Base-by-base conservation (phyloP, 1,140 invertebrate genomes). In the Rhopalosiphum maidis region DNA sequence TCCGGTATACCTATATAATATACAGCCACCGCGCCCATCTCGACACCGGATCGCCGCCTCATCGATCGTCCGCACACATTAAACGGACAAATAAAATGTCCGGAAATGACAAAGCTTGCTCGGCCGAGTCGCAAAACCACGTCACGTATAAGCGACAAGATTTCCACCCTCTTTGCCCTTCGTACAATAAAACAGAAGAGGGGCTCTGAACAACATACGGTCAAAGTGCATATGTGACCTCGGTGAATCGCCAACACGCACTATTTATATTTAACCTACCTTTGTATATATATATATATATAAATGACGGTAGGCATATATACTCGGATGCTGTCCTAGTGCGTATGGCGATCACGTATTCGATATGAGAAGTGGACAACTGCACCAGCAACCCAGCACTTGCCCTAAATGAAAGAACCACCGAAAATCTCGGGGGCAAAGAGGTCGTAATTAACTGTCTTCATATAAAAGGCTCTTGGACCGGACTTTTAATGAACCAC, bases 401-500 rank as follows among this genome's bases (percentile, higher is more conserved):
- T 25, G 68, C 91, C 91, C 68, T 86, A 93, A 93, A 93, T 93
- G 91, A 93, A 93, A 93, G 91, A 86, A 93, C 91, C 91, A 35
- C 51, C 82, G 91, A 93, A 93, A 93, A 93, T 93, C 91, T 93
- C 91, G 91, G 91, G 91, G 91, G 68, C 91, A 11, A 93, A 93
- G 60, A 85, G 82, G 91, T 93, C 91, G 91, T 93, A 93, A 93
- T 93, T 93, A 93, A 93, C 91, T 93, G 91, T 93, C 82, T 93
- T 93, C 91, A 18, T 86, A 93, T 93, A 55, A 93, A 93, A 92
- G 82, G 91, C 48, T 37, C 91, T 93, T 46, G 68, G 68, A 37
- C 77, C 48, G 91, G 91, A 93, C 91, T 86, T 86, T 93, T 93
- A 93, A 93, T 93, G 91, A 93, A 93, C 77, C 82, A n/a, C 46